Evolutionary conservation across 1,140 invertebrate genomes (phyloP).

Genomic region (Antheraea mylitta): DNA sequence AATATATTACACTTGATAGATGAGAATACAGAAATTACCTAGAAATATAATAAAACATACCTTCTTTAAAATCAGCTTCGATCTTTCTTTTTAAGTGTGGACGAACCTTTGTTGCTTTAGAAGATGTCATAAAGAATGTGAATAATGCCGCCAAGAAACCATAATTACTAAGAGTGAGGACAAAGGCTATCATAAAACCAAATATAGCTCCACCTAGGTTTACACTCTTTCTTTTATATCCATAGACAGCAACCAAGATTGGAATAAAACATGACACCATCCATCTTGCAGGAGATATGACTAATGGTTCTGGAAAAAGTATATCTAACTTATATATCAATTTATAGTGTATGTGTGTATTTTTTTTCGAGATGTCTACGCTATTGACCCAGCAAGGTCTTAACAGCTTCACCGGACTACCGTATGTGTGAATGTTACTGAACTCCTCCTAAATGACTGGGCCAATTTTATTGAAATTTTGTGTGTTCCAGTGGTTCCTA

Average conservation of each 20-base stretch:
- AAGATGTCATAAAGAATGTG: slow-evolving; percentile 90
- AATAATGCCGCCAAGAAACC: slow-evolving; percentile 87
- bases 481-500: too few species aligned
- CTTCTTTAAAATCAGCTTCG: slow-evolving; percentile 91
- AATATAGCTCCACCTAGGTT: slow-evolving; percentile 85
- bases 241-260: slow-evolving; percentile 83
- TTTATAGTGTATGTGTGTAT: too few species aligned
- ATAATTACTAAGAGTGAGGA: slow-evolving; percentile 89
- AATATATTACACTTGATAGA: too few species aligned
- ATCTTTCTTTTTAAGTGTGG: slow-evolving; percentile 84
- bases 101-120: slow-evolving; percentile 90
- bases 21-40: too few species aligned
- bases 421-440: too few species aligned
- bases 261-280: slow-evolving; percentile 84
- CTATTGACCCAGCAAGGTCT: too few species aligned
- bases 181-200: slow-evolving; percentile 88
- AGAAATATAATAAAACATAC: slow-evolving; percentile 42
- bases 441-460: too few species aligned
- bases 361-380: too few species aligned
- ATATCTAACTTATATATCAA: too few species aligned
- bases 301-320: slow-evolving; percentile 78
- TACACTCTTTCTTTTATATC: slow-evolving; percentile 83
- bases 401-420: too few species aligned
- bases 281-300: slow-evolving; percentile 87
- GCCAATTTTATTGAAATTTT: too few species aligned